Conservation (phyloP, 2,888 invertebrate genomes). For the Hemistola chrysoprasaria region DNA sequence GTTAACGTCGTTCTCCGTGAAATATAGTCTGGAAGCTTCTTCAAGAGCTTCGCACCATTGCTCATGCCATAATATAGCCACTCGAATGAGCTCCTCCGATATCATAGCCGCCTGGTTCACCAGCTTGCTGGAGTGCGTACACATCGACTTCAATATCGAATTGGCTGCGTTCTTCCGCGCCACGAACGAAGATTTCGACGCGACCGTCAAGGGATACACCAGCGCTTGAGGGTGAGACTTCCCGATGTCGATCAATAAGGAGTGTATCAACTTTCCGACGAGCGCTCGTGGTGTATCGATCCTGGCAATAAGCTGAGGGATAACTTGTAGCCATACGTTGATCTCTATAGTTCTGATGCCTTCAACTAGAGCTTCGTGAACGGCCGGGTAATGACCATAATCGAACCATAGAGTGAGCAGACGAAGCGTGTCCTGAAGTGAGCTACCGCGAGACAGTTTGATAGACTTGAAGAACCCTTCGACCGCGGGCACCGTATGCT, state of each 20-base stretch:
- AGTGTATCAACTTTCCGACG: conserved; percentile 95
- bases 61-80: conserved; percentile 99
- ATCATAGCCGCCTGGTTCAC: conserved; percentile 98
- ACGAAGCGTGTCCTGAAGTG: conserved; percentile 97
- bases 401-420: conserved; percentile 98
- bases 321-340: conserved; percentile 99
- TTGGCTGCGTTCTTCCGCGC: conserved; percentile 95
- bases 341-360: conserved; percentile 97
- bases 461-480: conserved; percentile 98
- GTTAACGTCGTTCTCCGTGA: conserved; percentile 96
- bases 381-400: conserved; percentile 96
- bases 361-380: conserved; percentile 95
- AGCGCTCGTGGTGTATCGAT: conserved; percentile 96
- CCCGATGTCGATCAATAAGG: conserved; percentile 97
- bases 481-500: conserved; percentile 96
- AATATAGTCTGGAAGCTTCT: conserved; percentile 96
- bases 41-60: conserved; percentile 99
- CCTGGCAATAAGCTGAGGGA: conserved; percentile 98
- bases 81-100: conserved; percentile 97
- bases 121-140: conserved; percentile 94
- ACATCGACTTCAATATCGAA: conserved; percentile 96
- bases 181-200: conserved; percentile 95
- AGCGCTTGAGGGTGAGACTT: conserved; percentile 98
- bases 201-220: conserved; percentile 98
- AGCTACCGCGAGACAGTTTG: conserved; percentile 94